Evolutionary conservation across 1,140 invertebrate genomes (phyloP).

Genomic region (Metopolophium dirhodum): DNA sequence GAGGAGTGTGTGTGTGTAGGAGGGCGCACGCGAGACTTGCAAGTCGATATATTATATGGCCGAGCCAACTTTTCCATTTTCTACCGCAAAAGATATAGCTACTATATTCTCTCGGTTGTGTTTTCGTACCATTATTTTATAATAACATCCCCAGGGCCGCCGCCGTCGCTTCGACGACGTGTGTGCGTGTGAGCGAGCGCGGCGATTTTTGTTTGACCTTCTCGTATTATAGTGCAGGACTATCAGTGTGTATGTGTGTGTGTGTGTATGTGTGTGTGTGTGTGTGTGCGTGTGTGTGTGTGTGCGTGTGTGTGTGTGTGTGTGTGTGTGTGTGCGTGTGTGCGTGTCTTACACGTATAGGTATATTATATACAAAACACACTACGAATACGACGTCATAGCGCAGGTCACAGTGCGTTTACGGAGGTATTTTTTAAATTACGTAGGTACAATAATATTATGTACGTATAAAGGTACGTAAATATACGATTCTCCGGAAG

Average conservation of each 20-base stretch:
- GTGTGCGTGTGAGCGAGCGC: background rate
- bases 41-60: conserved; percentile 16
- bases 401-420: background rate
- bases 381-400: background rate
- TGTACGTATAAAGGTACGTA: background rate
- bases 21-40: conserved; percentile 2
- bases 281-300: background rate
- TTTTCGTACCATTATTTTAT: conserved; percentile 48
- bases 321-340: background rate
- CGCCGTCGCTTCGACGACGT: background rate
- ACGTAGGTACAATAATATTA: background rate
- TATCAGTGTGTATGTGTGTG: background rate
- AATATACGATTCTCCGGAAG: background rate
- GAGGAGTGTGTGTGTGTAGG: background rate
- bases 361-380: background rate
- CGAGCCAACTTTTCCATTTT: conserved; percentile 42
- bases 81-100: conserved; percentile 19
- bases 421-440: conserved; percentile 11
- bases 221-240: background rate
- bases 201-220: conserved; percentile 6
- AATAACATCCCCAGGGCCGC: conserved; percentile 35
- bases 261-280: background rate
- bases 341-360: background rate
- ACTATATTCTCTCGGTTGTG: background rate
- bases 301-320: background rate